phyloP scores from a whole-genome alignment of 53 echinoderm and acorn worm genomes.

The Hippasteria phrygiana region DNA sequence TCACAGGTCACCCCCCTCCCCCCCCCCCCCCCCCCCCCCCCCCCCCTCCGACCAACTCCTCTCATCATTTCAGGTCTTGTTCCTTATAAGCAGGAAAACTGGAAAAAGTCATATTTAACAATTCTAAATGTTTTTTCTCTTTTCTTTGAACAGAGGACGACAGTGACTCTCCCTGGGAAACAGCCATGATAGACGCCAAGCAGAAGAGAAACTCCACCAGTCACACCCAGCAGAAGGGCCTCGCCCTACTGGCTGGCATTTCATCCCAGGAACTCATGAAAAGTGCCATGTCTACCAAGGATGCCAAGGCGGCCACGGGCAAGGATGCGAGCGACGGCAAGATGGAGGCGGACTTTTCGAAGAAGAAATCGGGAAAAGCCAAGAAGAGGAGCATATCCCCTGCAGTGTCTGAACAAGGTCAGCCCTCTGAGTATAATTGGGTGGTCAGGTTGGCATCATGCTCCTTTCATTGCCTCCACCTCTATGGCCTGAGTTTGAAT shows the following conservation, averaged over 20 bases:
- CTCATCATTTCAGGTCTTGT: no score
- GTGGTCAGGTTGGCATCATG: not conserved
- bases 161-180: slow-evolving; percentile 83
- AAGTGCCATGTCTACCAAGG: slow-evolving; percentile 49
- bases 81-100: no score
- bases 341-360: not conserved
- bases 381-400: slow-evolving; percentile 57
- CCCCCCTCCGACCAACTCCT: no score
- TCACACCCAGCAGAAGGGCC: slow-evolving; percentile 76
- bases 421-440: not conserved
- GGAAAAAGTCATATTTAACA: no score
- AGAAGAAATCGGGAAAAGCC: slow-evolving; percentile 48
- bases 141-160: slow-evolving; percentile 69
- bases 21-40: no score
- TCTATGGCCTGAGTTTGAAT: no score
- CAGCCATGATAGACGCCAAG: slow-evolving; percentile 53
- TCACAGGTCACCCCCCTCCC: no score
- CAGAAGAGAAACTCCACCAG: slow-evolving; percentile 43
- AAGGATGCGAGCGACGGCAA: slow-evolving; percentile 13
- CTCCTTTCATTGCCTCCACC: not conserved
- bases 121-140: not conserved
- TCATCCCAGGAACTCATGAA: slow-evolving; percentile 76
- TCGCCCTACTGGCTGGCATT: slow-evolving; percentile 83
- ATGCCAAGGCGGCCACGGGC: not conserved
- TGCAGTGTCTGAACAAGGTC: slow-evolving; percentile 38